Conservation (phyloP, 1,140 invertebrate genomes). For the Drosophila auraria region DNA sequence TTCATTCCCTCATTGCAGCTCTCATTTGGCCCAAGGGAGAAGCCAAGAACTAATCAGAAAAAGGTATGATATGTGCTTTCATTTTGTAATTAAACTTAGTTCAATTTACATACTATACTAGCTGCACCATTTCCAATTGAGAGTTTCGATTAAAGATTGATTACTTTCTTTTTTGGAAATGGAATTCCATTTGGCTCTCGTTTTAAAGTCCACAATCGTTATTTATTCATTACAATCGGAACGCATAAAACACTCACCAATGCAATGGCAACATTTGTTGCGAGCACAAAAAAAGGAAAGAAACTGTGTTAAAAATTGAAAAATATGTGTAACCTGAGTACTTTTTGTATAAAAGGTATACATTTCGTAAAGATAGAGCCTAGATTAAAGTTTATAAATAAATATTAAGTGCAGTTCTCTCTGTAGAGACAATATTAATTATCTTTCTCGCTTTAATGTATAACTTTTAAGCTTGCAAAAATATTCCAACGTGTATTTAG, state of each 20-base stretch:
- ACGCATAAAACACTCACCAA: slow-evolving; percentile 8
- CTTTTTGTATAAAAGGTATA: no score
- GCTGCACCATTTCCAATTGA: background rate
- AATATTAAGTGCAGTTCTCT: no score
- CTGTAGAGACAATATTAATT: no score
- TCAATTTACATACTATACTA: background rate
- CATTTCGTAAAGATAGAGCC: background rate
- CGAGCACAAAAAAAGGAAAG: background rate
- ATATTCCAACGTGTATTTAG: no score
- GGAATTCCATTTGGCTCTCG: slow-evolving; percentile 1
- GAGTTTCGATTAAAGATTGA: slow-evolving; percentile 3
- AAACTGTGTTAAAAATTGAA: slow-evolving; percentile 10
- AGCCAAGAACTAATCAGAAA: background rate
- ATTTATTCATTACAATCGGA: slow-evolving; percentile 32
- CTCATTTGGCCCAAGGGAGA: background rate
- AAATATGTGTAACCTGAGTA: background rate
- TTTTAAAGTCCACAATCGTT: slow-evolving; percentile 11
- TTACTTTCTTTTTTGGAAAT: background rate
- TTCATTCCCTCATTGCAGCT: slow-evolving; percentile 12
- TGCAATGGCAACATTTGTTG: slow-evolving; percentile 1
- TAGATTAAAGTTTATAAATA: background rate
- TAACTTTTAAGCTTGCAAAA: no score
- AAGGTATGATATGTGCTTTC: background rate
- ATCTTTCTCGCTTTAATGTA: no score
- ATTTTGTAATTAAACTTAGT: background rate